These are phyloP conservation scores for Pituophis catenifer DNA, from an alignment of 2,113 vertebrate genomes.

Conservation along the genomic window DNA sequence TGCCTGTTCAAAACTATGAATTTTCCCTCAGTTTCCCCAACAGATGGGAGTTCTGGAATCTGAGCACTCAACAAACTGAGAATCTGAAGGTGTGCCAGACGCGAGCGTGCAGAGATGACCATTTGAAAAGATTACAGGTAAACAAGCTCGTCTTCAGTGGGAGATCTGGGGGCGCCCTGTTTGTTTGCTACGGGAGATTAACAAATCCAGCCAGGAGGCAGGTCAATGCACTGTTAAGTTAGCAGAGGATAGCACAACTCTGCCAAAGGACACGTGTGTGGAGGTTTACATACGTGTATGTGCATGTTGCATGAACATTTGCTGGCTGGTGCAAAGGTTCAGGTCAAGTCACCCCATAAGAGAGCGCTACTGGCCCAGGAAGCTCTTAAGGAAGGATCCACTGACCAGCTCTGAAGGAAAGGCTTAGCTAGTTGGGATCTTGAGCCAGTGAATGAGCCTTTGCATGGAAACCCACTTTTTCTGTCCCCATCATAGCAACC, in stretches of 20 bases:
- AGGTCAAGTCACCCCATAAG: not conserved
- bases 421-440: not conserved
- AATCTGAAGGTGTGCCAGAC: not conserved
- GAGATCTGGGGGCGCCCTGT: fast-evolving
- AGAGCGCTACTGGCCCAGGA: not conserved
- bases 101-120: not conserved
- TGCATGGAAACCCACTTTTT: not conserved
- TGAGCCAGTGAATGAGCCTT: not conserved
- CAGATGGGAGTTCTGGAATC: not conserved
- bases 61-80: not conserved
- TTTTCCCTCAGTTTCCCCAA: not conserved
- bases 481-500: not conserved
- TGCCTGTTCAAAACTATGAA: not conserved
- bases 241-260: not conserved
- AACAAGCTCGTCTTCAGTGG: not conserved
- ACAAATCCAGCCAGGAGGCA: not conserved
- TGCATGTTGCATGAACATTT: not conserved
- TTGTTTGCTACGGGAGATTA: not conserved
- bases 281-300: not conserved
- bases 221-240: not conserved
- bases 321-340: not conserved
- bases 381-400: not conserved
- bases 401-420: not conserved
- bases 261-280: not conserved
- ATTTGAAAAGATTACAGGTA: not conserved